Evolutionary conservation across 1,140 invertebrate species (phyloP), one percentile per base, ranked within the genome.

Genomic region (Aphelinus certus): DNA sequence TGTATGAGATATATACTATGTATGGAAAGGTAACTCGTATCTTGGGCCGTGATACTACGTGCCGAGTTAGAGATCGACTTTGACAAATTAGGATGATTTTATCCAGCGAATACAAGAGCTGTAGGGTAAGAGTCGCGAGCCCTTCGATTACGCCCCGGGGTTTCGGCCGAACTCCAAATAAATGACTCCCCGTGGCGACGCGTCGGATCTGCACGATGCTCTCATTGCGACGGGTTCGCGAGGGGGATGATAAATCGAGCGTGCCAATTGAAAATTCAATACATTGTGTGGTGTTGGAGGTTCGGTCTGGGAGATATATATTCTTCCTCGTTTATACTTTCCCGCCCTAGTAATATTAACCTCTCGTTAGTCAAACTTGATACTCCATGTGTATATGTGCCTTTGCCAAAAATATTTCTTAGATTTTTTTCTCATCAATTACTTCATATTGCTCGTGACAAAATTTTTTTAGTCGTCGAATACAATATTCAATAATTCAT

Each of bases 181-280:
- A 81, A 82, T 77, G 81, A 82, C 75, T 78, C 70, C 76, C 77
- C 71, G 71, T 69, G 75, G 80, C 73, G 71, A 61, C 60, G 71
- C 71, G 80, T 81, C 80, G 81, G 70, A 76, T 81, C 74, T 70
- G 77, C 74, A 76, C 26, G 71, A n/a, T 26, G 26, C 26, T 26
- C 26, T 26, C 26, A 26, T 26, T 26, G 26, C 26, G 26, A 26
- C 26, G 26, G 53, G 76, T 67, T 77, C 73, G 55, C 78, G 73
- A 46, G 72, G 72, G 77, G 67, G 77, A 81, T 83, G 82, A 83
- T 79, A 73, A 79, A 82, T 82, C 77, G 83, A 79, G 64, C 80
- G 78, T 79, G 80, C 73, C 71, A 78, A 67, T 75, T 61, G 73
- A 66, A 66, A 53, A 53, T 55, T 26, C 51, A 53, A 26, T 43